phyloP scores from a whole-genome alignment of 1,140 invertebrate species.

The Hyles vespertilio region DNA sequence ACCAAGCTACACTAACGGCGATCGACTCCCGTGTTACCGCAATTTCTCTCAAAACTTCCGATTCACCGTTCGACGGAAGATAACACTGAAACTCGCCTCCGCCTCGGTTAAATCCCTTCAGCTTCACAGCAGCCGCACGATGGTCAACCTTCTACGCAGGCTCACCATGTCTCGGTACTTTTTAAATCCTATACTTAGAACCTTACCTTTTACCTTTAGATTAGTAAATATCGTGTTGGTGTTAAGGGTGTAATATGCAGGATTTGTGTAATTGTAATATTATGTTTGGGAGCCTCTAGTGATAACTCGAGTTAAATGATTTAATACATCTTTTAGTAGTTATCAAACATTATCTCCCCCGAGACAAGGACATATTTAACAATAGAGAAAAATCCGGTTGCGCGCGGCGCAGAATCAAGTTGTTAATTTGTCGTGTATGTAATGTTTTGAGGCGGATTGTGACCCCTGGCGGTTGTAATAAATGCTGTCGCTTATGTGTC shows the following conservation, averaged over 20 bases:
- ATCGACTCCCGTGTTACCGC: constrained; percentile 45
- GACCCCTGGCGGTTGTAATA: too few relatives aligned
- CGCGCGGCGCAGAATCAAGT: too few relatives aligned
- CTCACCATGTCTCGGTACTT: constrained; percentile 70
- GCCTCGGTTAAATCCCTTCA: constrained; percentile 60
- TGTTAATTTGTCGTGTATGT: too few relatives aligned
- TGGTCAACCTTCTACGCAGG: constrained; percentile 57
- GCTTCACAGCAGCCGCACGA: constrained; percentile 65
- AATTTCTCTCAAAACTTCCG: constrained; percentile 56
- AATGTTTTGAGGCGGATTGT: too few relatives aligned
- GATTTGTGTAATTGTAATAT: constrained; percentile 5
- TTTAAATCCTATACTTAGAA: constrained; percentile 72
- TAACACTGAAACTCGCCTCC: constrained; percentile 50
- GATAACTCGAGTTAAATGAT: too few relatives aligned
- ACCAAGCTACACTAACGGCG: constrained; percentile 48
- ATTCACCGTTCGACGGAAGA: constrained; percentile 53
- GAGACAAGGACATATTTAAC: too few relatives aligned
- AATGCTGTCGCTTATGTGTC: constrained; percentile 2
- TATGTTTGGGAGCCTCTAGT: too few relatives aligned
- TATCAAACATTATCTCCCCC: too few relatives aligned
- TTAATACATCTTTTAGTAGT: too few relatives aligned
- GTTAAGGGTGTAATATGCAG: constrained; percentile 29
- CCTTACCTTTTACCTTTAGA: constrained; percentile 66
- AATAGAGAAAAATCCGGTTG: too few relatives aligned
- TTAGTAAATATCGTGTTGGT: constrained; percentile 39